Evolutionary conservation across 1,140 invertebrate species (phyloP), one percentile per base, ranked within the genome.

Genomic region (Nebria ingens): DNA sequence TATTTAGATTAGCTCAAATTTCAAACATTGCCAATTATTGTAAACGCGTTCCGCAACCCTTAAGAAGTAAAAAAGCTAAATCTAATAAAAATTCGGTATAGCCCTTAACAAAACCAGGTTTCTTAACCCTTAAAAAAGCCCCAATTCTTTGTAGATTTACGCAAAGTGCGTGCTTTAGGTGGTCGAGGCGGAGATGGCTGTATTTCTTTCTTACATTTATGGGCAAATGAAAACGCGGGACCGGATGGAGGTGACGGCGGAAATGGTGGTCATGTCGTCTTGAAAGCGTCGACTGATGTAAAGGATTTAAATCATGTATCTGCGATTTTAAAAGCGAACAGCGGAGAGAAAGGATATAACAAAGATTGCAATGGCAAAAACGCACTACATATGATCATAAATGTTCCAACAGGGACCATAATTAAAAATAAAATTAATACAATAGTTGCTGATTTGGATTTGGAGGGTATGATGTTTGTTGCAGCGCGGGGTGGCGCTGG

Each of bases 191-290:
- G 97, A 1, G 81, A 98, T 77, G 97, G 97, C 0, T 81, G 79
- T 58, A 84, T 97, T 56, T 90, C 89, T 0, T 96, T 99, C 68
- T 65, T 91, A 1, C 81, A 77, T 53, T 64, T 87, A 9, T 92
- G 79, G 74, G 73, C 73, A 15, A 93, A 94, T 65, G 91, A 93
- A 59, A 78, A 76, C 56, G 95, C 89, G 0, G 97, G 97, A 4
- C 95, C 96, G 0, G 91, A 95, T 74, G 96, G 96, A 2, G 97
- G 95, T 0, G 91, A 98, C 74, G 97, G 96, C 11, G 97, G 97
- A 1, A 82, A 94, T 68, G 97, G 97, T n/a, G 96, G 91, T 0
- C 96, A 98, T 76, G 86, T 99, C 1, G 82, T 99, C 51, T 91
- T 97, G 64, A 71, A 87, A 76, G 86, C 86, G 15, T 76, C 78